Evolutionary conservation across 2,888 invertebrate genomes (phyloP).

Genomic region (Lymantria dispar): DNA sequence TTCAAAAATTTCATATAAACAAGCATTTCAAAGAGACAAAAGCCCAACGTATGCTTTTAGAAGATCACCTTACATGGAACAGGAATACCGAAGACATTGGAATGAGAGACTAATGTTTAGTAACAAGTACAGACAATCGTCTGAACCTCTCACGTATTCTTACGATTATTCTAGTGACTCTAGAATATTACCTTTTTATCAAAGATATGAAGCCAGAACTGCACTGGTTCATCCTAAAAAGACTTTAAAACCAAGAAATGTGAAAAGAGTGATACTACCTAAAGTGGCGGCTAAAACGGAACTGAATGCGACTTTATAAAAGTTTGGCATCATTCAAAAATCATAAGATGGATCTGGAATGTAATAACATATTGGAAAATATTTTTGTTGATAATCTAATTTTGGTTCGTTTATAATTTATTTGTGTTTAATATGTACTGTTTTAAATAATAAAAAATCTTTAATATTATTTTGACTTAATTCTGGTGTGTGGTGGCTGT

Average conservation of each 20-base stretch:
- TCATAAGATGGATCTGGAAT: slow-evolving; percentile 40
- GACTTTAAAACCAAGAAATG: background rate
- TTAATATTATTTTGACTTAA: slow-evolving; percentile 4
- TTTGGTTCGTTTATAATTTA: slow-evolving; percentile 17
- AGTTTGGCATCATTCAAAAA: slow-evolving; percentile 35
- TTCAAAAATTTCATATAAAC: slow-evolving; percentile 38
- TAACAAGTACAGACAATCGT: slow-evolving; percentile 27
- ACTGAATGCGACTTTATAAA: background rate
- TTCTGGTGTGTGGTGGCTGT: too few relatives aligned
- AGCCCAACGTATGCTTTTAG: slow-evolving; percentile 28
- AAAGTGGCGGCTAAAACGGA: background rate
- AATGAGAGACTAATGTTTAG: slow-evolving; percentile 50
- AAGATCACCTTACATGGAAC: slow-evolving; percentile 54
- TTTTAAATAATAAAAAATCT: slow-evolving; percentile 21
- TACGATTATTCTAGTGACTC: slow-evolving; percentile 11
- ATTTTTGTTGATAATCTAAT: slow-evolving; percentile 41
- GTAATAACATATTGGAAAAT: slow-evolving; percentile 57
- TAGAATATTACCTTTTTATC: slow-evolving; percentile 24
- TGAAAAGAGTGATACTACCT: background rate
- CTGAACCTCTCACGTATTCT: slow-evolving; percentile 24
- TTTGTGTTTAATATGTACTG: slow-evolving; percentile 19
- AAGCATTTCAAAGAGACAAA: slow-evolving; percentile 22
- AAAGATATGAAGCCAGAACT: slow-evolving; percentile 48
- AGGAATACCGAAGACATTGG: slow-evolving; percentile 59
- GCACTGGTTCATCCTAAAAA: slow-evolving; percentile 26